These are phyloP conservation scores for Trachelus iudaicus DNA, from an alignment of 2,888 invertebrate genomes.

Conservation along the genomic window DNA sequence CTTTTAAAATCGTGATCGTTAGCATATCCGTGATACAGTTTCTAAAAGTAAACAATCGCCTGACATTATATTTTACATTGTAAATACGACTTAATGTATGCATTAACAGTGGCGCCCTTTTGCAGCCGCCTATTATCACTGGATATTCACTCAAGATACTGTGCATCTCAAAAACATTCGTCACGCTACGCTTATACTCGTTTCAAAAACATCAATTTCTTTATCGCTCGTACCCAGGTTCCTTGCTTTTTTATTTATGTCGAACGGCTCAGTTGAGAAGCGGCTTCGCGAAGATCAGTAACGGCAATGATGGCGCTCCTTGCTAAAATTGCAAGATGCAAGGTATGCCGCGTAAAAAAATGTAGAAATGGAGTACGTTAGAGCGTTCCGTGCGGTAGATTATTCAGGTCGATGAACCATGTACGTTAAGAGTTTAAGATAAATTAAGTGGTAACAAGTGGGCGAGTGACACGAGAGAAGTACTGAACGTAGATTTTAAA, in stretches of 20 bases:
- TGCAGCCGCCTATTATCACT: neutral
- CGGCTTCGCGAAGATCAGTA: constrained; percentile 7
- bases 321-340: constrained; percentile 37
- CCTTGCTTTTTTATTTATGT: constrained; percentile 1
- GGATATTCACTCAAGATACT: neutral
- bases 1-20: neutral
- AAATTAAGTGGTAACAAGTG: neutral
- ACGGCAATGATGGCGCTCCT: constrained; percentile 44
- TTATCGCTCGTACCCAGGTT: constrained; percentile 12
- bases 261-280: constrained; percentile 17
- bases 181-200: neutral
- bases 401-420: neutral
- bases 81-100: neutral
- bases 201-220: neutral
- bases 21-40: neutral
- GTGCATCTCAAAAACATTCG: constrained; percentile 21
- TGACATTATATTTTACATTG: neutral
- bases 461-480: neutral
- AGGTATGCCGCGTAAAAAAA: constrained; percentile 36
- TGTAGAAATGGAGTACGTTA: neutral
- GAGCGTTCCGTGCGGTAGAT: constrained; percentile 19
- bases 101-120: neutral
- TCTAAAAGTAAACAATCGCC: neutral
- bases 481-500: neutral
- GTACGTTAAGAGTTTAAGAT: neutral